Base-by-base conservation (phyloP, 2,797 vertebrate genomes). In the Sphenopsis melanotis region DNA sequence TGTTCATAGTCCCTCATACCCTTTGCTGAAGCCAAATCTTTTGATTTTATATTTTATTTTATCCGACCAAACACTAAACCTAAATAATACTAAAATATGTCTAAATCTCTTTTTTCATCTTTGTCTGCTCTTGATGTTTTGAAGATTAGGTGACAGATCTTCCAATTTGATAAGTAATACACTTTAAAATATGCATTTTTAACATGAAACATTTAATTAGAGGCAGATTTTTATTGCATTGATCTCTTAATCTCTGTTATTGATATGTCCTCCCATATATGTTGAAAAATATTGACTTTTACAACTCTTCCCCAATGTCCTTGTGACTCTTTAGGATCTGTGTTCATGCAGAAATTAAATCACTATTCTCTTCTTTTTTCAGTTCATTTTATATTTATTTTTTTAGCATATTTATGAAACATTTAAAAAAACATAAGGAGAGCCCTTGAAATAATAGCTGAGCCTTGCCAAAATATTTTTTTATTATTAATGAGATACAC, bases 221-320 rank as follows among this genome's bases (percentile, higher is more conserved):
- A 9, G 15, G 8, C 6, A 5, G 20, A 2, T 56, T 88, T 85
- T 81, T 32, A 66, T 41, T 81, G 5, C 15, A 5, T 11, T 2
- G 1, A 46, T 78, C 10, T 42, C 14, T 34, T 32, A 32, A n/a
- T 5, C 7, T 15, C 39, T 57, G 11, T 20, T 68, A 27, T 46
- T 57, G 23, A 29, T 41, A 14, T 17, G 2, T n/a, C 53, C 41
- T 74, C 27, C 8, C 17, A 24, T 13, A 6, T 15, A 32, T 32
- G 9, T 32, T 42, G 24, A 53, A 78, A 91, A 83, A 61, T 22
- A 27, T 1, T 18, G 2, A 11, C 53, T 83, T 86, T 78, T 50
- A 23, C 6, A 44, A 6, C 47, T 1, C 0, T 50, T 79, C 63
- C 27, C 34, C 2, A 6, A 16, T 49, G n/a, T 27, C 26, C 30